phyloP scores from a whole-genome alignment of 2,888 invertebrate species.

The Agonopterix arenella region DNA sequence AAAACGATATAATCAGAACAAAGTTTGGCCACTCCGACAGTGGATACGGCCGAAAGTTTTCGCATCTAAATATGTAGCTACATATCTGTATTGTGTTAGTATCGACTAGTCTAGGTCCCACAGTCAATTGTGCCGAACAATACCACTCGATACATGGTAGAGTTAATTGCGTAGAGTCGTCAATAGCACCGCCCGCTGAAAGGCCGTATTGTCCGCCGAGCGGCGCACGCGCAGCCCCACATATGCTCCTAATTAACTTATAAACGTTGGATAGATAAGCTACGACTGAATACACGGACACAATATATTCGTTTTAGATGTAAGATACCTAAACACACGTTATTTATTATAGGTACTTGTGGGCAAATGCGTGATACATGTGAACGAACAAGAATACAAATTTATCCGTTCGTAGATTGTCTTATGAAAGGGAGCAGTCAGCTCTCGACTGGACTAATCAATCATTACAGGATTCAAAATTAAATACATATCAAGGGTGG shows the following conservation, averaged over 20 bases:
- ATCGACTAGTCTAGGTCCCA: conserved; percentile 11
- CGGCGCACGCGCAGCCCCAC: conserved; percentile 42
- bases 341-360: not conserved
- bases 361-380: conserved; percentile 1
- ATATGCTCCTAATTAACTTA: conserved; percentile 60
- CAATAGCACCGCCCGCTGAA: conserved; percentile 61
- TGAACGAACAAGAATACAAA: conserved; percentile 2
- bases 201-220: conserved; percentile 50
- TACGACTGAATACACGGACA: conserved; percentile 24
- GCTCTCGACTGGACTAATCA: not conserved
- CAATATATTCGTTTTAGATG: conserved; percentile 27
- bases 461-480: not conserved
- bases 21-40: too few relatives aligned
- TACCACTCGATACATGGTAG: conserved; percentile 33
- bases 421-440: not conserved
- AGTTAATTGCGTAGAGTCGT: conserved; percentile 36
- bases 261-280: conserved; percentile 36
- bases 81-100: not conserved
- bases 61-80: too few relatives aligned
- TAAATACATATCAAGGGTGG: too few relatives aligned
- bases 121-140: conserved; percentile 22
- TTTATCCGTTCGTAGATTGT: conserved; percentile 5
- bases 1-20: too few relatives aligned
- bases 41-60: too few relatives aligned
- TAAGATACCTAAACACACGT: not conserved